Evolutionary conservation across 2,888 invertebrate genomes (phyloP), one percentile per base, ranked within the genome.

Genomic region (Palloptera scutellata): DNA sequence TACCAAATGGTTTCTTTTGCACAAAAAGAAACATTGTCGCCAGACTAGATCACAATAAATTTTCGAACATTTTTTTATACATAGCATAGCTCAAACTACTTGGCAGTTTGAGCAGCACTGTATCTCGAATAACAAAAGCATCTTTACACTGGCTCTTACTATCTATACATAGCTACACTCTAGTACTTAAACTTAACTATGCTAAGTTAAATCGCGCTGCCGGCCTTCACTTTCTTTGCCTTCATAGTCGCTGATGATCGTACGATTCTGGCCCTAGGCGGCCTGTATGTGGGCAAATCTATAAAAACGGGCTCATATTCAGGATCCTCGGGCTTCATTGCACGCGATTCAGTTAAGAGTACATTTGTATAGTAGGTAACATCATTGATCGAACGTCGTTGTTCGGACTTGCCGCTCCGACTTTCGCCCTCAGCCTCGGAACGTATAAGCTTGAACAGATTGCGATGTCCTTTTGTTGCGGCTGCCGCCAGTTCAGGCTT

Each of bases 261-360:
- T 6, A 30, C 2, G 30, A 6, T 30, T 30, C 30, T 30, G 6
- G 64, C 62, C 51, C 69, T 72, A 4, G 80, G 78, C 19, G 89
- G 89, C 41, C 86, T 79, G 76, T 88, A 89, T 1, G 89, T 89
- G 12, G 89, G 89, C 71, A 89, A 78, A 72, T 89, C 88, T n/a
- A 89, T 88, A 54, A 87, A 83, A 8, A 89, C 78, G 11, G 82
- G 77, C 43, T 79, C 78, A 30, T 79, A 79, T 41, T 79, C 78
- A 8, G 82, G 78, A 61, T 78, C 73, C 61, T 82, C 80, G 0
- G 83, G 83, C 1, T 76, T 78, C 69, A 83, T 70, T 6, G 79
- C 74, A 3, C 82, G 74, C n/a, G 80, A 78, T 66, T 80, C 78
- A 3, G 76, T 65, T 0, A 74, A 60, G 68, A 80, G 61, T 15